phyloP scores from a whole-genome alignment of 2,113 vertebrate species.

The Cephalophus harveyi region DNA sequence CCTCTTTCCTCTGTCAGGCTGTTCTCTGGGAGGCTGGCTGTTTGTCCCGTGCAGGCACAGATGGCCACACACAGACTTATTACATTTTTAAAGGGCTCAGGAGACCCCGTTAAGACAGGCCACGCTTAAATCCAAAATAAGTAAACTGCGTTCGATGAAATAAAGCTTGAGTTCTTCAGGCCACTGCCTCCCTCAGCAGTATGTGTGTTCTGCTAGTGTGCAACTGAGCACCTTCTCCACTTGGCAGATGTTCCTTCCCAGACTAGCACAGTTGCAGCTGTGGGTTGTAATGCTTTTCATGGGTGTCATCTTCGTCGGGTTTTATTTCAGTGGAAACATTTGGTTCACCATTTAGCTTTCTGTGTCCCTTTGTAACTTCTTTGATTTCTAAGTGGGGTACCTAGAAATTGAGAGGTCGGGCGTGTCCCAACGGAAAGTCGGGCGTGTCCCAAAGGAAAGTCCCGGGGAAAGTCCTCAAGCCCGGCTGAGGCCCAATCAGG shows the following conservation, averaged over 20 bases:
- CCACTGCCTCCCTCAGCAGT: neutral
- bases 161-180: neutral
- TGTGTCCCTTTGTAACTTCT: neutral
- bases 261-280: neutral
- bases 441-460: too few species aligned
- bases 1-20: neutral
- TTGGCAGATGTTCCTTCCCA: neutral
- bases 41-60: neutral
- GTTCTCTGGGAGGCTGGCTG: neutral
- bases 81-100: neutral
- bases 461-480: too few species aligned
- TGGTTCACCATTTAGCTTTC: neutral
- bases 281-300: neutral
- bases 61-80: neutral
- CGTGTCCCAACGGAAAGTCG: too few species aligned
- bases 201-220: neutral
- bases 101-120: neutral
- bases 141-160: neutral
- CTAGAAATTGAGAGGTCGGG: too few species aligned
- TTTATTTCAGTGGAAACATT: conserved; percentile 39
- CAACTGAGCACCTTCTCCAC: neutral
- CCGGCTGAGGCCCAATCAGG: too few species aligned
- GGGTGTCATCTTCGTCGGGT: neutral
- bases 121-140: neutral
- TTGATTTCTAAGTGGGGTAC: neutral